phyloP scores from a whole-genome alignment of 2,888 invertebrate species.

The Lasioglossum morio region DNA sequence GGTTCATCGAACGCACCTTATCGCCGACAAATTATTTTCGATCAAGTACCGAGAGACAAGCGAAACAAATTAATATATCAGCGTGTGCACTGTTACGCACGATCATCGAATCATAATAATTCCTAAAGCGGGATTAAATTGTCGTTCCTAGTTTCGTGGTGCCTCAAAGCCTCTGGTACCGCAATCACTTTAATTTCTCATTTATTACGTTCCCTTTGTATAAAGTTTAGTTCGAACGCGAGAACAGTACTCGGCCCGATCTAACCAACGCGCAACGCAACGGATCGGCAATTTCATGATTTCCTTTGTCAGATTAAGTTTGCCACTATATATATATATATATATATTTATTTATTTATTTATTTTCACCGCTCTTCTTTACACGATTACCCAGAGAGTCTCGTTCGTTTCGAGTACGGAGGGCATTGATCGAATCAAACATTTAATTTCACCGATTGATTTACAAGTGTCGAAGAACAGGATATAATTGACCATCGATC shows the following conservation, averaged over 20 bases:
- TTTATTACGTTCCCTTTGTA: background rate
- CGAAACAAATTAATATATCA: background rate
- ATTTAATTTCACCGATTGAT: background rate
- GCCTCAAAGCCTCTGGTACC: background rate
- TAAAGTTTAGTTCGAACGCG: background rate
- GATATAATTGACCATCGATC: background rate
- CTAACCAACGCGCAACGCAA: background rate
- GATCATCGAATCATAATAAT: conserved; percentile 12
- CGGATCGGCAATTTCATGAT: background rate
- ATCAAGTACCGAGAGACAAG: background rate
- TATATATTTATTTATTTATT: too few relatives aligned
- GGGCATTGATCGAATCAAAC: background rate
- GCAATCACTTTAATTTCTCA: background rate
- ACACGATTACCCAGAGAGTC: background rate
- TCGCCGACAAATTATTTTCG: conserved; percentile 4
- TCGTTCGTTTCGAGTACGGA: background rate
- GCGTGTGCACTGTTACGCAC: background rate
- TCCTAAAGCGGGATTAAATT: conserved; percentile 2
- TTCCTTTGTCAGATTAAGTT: conserved; percentile 12
- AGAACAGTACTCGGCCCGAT: background rate
- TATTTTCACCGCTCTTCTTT: background rate
- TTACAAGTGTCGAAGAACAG: background rate
- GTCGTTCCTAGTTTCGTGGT: background rate
- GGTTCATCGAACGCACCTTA: background rate
- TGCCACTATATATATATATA: background rate